Base-by-base conservation (phyloP, 2,888 invertebrate species). In the Frankliniella fusca region DNA sequence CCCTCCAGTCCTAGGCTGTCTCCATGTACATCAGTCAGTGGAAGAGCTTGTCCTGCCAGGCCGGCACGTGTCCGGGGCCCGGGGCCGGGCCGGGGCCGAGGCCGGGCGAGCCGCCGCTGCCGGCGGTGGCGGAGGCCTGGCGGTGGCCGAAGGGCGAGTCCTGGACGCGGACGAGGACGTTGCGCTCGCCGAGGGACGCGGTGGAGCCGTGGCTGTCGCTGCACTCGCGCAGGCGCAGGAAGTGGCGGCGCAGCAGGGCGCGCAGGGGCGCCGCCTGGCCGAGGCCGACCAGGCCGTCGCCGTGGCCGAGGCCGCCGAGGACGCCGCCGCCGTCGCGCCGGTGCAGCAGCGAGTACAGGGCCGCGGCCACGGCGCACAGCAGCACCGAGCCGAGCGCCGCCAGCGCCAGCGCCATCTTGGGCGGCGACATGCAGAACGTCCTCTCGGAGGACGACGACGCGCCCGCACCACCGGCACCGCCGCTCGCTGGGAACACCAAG, bases 391-490 rank as follows among this genome's bases (percentile, higher is more conserved):
- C 93, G 85, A 94, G 88, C 0, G 93, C 89, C 86, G 93, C 93
- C 86, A 94, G 94, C 0, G 94, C 92, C 81, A 94, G 89, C 18
- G 94, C 94, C 91, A 94, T 91, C 89, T 93, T 93, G 11, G 94
- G 93, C 23, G 94, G 92, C 15, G 94, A 94, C 84, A 94, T 89
- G 86, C 94, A 94, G 81, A 94, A 91, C 7, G 91, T 91, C 85
- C 91, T 90, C 86, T 92, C 92, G 27, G 70, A 20, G 23, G 70
- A 27, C 27, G 70, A 23, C 27, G 70, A 27, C 70, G 27, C 70
- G 70, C 23, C 27, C 3, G 38, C 38, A 5, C 38, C 18, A 7
- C 54, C 54, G 15, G n/a, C n/a, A 1, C 70, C 70, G 70, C 27
- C 70, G 70, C 70, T 76, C 23, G 70, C 70, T 76, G 70, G 23